These are phyloP conservation scores for Colossoma macropomum DNA, from an alignment of 2,113 vertebrate genomes.

Conservation along the genomic window DNA sequence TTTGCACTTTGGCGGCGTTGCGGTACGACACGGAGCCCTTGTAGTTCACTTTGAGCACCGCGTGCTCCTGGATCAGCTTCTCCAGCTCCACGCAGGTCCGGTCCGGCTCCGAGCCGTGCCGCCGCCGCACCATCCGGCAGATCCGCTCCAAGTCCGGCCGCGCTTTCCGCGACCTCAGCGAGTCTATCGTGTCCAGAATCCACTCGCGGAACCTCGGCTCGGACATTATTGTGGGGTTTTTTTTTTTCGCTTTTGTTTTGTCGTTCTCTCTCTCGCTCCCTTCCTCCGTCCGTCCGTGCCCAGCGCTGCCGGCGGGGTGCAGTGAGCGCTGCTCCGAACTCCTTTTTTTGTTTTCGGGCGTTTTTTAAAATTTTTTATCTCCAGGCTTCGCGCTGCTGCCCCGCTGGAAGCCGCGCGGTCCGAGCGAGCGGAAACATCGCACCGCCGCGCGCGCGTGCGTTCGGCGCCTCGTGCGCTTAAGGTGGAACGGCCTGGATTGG, in stretches of 20 bases:
- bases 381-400: not conserved
- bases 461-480: conserved; percentile 82
- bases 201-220: conserved; percentile 86
- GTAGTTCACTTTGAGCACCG: conserved; percentile 91
- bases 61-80: conserved; percentile 88
- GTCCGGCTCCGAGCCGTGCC: conserved; percentile 89
- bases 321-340: conserved; percentile 18
- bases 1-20: conserved; percentile 87
- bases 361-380: conserved; percentile 2
- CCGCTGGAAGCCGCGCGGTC: conserved; percentile 71
- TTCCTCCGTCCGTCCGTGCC: not conserved
- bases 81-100: conserved; percentile 90
- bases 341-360: conserved; percentile 69
- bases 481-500: conserved; percentile 73
- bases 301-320: no score
- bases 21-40: conserved; percentile 92
- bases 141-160: conserved; percentile 92
- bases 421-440: conserved; percentile 83
- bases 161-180: conserved; percentile 90
- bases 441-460: conserved; percentile 73
- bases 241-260: not conserved
- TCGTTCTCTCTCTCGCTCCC: not conserved
- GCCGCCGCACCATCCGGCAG: conserved; percentile 90
- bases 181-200: conserved; percentile 93
- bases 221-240: conserved; percentile 66